Percentiles rank a stretch among this genome's conserved stretches.
Evolutionary conservation across 64 coral and sea anemone species (phyloP).

Genomic region (Exaiptasia diaphana): DNA sequence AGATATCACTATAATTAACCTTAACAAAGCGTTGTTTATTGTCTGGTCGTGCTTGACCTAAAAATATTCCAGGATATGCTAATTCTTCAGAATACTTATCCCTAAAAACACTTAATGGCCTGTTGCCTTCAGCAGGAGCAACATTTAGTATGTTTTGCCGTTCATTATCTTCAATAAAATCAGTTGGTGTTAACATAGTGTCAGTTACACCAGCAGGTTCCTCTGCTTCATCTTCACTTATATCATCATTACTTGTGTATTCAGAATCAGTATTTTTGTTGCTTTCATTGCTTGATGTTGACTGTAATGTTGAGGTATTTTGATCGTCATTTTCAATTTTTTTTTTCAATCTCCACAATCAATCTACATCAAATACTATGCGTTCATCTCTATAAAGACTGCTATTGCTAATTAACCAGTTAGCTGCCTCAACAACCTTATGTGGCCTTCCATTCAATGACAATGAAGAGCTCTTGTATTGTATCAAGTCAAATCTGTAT

Average conservation of each 20-base stretch:
- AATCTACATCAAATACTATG: too few species aligned
- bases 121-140: conserved; percentile 71
- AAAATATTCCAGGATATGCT: conserved; percentile 72
- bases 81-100: conserved; percentile 68
- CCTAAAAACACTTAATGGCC: conserved; percentile 54
- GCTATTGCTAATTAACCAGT: too few species aligned
- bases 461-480: too few species aligned
- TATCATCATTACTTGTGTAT: conserved; percentile 46
- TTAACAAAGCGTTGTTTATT: conserved; percentile 18
- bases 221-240: conserved; percentile 50
- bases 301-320: too few species aligned
- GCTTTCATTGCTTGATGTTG: too few species aligned
- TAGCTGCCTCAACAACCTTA: too few species aligned
- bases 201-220: conserved; percentile 66
- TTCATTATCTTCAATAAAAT: conserved; percentile 70
- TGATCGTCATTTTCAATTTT: too few species aligned
- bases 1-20: too few species aligned
- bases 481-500: background rate
- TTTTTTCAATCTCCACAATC: too few species aligned
- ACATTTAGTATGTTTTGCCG: conserved; percentile 57
- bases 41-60: conserved; percentile 24
- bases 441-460: too few species aligned
- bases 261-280: too few species aligned
- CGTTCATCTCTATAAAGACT: too few species aligned
- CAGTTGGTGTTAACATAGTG: conserved; percentile 61